Evolutionary conservation across 2,113 vertebrate species (phyloP).

Genomic region (Archocentrus centrarchus): DNA sequence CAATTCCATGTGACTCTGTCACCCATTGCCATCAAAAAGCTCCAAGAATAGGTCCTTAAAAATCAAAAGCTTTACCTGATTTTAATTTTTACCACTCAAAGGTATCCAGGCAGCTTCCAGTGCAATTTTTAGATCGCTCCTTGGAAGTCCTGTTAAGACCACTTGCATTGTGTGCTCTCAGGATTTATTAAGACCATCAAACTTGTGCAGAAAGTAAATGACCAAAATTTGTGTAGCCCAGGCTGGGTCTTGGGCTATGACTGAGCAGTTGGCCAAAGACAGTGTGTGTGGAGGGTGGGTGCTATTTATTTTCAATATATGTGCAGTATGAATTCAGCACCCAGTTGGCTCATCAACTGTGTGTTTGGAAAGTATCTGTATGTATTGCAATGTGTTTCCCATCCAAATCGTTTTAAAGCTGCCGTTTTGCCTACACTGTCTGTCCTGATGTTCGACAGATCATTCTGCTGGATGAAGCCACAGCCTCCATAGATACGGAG

Average conservation of each 20-base stretch:
- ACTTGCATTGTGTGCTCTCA: no score
- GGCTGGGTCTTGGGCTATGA: no score
- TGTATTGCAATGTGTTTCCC: not conserved
- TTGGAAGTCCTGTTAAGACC: no score
- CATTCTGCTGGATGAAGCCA: conserved; percentile 88
- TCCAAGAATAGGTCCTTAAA: not conserved
- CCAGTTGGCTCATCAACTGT: not conserved
- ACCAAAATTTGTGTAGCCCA: no score
- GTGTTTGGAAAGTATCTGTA: not conserved
- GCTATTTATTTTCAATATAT: no score
- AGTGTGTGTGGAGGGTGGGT: no score
- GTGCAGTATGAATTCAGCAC: no score
- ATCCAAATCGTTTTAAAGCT: not conserved
- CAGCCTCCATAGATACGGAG: conserved; percentile 87
- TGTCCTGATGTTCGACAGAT: conserved; percentile 72
- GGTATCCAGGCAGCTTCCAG: no score
- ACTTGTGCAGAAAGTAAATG: no score
- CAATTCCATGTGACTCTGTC: not conserved
- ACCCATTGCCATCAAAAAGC: not conserved
- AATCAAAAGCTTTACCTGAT: not conserved
- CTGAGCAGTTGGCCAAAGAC: no score
- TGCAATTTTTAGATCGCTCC: no score
- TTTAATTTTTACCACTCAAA: not conserved
- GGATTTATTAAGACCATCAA: no score
- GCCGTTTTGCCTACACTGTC: not conserved